These are phyloP conservation scores for Hypanus sabinus DNA, from an alignment of 2,113 vertebrate species.

Conservation along the genomic window DNA sequence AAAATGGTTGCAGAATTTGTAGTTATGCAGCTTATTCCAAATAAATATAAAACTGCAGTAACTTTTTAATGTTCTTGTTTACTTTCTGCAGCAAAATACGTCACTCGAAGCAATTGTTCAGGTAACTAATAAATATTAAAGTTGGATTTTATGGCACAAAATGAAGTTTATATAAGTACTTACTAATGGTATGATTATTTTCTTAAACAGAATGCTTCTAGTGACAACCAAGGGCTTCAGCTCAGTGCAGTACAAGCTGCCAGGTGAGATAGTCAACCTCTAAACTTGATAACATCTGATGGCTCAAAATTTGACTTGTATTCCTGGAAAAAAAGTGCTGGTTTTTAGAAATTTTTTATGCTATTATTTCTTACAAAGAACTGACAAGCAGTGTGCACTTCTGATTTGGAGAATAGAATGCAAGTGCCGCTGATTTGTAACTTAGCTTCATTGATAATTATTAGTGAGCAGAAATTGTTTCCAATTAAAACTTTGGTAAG, in stretches of 20 bases:
- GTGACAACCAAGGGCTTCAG: conserved; percentile 96
- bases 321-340: background rate
- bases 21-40: background rate
- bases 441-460: background rate
- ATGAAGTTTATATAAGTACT: background rate
- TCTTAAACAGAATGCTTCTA: conserved; percentile 81
- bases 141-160: conserved; percentile 29
- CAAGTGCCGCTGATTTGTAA: background rate
- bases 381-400: background rate
- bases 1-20: background rate
- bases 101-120: conserved; percentile 97
- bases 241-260: conserved; percentile 96
- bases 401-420: background rate
- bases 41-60: background rate
- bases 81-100: conserved; percentile 80
- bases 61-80: conserved; percentile 39
- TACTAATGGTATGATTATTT: conserved; percentile 41
- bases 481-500: background rate
- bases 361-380: background rate
- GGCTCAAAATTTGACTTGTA: background rate
- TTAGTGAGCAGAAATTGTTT: background rate
- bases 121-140: conserved; percentile 59
- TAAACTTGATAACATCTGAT: background rate
- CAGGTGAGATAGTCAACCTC: conserved; percentile 63
- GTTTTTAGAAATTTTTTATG: background rate